Base-by-base conservation (phyloP, 1,140 invertebrate species). In the Lepidotrigona ventralis region DNA sequence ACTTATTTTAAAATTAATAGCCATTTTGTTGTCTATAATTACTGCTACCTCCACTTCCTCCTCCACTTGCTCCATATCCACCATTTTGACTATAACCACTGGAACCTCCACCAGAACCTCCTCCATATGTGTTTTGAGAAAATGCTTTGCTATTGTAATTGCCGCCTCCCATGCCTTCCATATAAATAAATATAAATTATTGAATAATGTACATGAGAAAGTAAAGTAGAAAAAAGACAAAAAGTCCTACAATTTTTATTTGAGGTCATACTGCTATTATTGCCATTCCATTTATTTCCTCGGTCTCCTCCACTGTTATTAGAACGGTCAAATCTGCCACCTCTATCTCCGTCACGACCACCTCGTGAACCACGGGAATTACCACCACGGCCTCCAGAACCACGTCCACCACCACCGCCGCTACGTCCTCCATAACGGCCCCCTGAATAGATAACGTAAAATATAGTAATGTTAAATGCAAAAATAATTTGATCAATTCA, bases 21-120 rank as follows among this genome's bases (percentile, higher is more conserved):
- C 92, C 92, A 79, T 94, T 94, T 89, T 93, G 91, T 86, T 92
- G 92, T 39, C 92, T 90, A 74, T 93, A 93, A 75, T 86, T 90
- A 72, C 89, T 86, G 54, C 91, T 85, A 71, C 90, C 82, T 46
- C 89, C 84, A 53, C 90, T 53, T n/a, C 90, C 79, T n/a, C 88
- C 89, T 15, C 85, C 83, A 60, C 90, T 56, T 26, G 90, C 78
- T 26, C 90, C 89, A 56, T 90, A 90, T 68, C 87, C 84, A 68
- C 89, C 93, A 63, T 94, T 94, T 68, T 94, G 93, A 63, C 84
- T 87, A 60, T 93, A 93, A 63, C 86, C 88, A 39, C 80, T 88
- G n/a, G 85, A 88, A 60, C 86, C 86, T 33, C 90, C 82, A 68
- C 87, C 83, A 15, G 83, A 72, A 11, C 76, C 85, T 69, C 90